These are phyloP conservation scores for Brachynemurus nebulosus DNA, from an alignment of 2,888 invertebrate species.

Conservation along the genomic window DNA sequence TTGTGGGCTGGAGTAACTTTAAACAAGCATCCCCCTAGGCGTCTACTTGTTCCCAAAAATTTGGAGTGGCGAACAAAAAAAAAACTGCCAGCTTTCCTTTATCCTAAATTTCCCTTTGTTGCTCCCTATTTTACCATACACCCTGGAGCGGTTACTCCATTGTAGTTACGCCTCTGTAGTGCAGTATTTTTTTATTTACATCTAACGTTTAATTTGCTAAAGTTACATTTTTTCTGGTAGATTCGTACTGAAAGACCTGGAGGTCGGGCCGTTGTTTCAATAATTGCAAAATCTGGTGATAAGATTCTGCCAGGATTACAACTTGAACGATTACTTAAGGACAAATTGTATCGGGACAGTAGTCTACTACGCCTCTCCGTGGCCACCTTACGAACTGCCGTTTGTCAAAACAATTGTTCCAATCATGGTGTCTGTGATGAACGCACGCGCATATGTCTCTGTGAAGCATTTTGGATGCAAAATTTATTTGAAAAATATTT, in stretches of 20 bases:
- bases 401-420: constrained; percentile 88
- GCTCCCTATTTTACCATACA: too few species aligned
- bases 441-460: constrained; percentile 68
- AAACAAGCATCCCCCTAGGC: too few species aligned
- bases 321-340: constrained; percentile 50
- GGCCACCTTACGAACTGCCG: constrained; percentile 61
- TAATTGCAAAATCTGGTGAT: constrained; percentile 16
- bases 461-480: constrained; percentile 96
- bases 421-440: constrained; percentile 83
- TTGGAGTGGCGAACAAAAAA: too few species aligned
- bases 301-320: constrained; percentile 37
- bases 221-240: constrained; percentile 18
- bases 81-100: too few species aligned
- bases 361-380: constrained; percentile 60
- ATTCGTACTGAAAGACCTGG: constrained; percentile 7
- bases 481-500: constrained; percentile 53
- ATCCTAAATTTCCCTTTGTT: too few species aligned
- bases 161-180: too few species aligned
- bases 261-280: constrained; percentile 32
- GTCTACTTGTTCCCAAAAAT: too few species aligned
- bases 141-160: too few species aligned
- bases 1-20: too few species aligned
- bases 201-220: neutral
- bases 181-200: neutral
- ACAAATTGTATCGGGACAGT: constrained; percentile 54